Percentiles rank a stretch among this genome's conserved stretches.
Evolutionary conservation across 1,140 invertebrate genomes (phyloP).

Genomic region (Hylaeus volcanicus): DNA sequence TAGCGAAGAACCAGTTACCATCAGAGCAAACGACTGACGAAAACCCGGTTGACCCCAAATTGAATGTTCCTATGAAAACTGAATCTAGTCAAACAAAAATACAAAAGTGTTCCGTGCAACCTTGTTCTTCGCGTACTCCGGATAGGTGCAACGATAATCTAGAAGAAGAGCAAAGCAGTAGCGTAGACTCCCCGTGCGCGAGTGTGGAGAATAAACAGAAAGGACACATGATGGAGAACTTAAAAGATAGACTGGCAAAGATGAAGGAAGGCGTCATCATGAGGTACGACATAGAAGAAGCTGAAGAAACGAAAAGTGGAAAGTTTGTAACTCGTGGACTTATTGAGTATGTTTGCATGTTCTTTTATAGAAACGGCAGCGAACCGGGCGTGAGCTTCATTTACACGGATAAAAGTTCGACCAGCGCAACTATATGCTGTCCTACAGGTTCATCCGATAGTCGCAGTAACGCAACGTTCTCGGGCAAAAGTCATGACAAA

Average conservation of each 20-base stretch:
- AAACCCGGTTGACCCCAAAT: slow-evolving; percentile 1
- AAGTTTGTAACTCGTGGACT: too few species aligned
- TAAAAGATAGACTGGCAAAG: slow-evolving; percentile 79
- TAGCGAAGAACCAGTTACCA: neutral
- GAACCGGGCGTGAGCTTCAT: slow-evolving; percentile 81
- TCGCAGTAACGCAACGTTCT: slow-evolving; percentile 49
- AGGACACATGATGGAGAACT: slow-evolving; percentile 77
- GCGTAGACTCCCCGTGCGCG: slow-evolving; percentile 33
- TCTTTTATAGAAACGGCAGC: slow-evolving; percentile 79
- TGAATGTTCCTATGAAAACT: slow-evolving; percentile 73
- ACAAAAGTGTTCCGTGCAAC: slow-evolving; percentile 66
- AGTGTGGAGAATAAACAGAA: slow-evolving; percentile 51
- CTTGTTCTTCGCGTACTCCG: slow-evolving; percentile 35
- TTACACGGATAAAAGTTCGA: too few species aligned
- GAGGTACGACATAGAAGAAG: slow-evolving; percentile 45
- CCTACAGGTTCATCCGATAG: slow-evolving; percentile 66
- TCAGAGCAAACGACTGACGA: slow-evolving; percentile 20
- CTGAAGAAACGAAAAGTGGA: neutral
- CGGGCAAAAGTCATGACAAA: slow-evolving; percentile 67
- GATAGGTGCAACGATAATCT: slow-evolving; percentile 60
- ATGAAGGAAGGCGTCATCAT: slow-evolving; percentile 78
- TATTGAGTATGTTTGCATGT: slow-evolving; percentile 43
- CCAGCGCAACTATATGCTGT: neutral
- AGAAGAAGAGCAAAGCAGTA: slow-evolving; percentile 41
- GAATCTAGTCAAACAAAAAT: slow-evolving; percentile 74